Percentiles rank a stretch among this genome's conserved stretches.
phyloP scores from a whole-genome alignment of 2,888 invertebrate species.

The Diplazon laetatorius region DNA sequence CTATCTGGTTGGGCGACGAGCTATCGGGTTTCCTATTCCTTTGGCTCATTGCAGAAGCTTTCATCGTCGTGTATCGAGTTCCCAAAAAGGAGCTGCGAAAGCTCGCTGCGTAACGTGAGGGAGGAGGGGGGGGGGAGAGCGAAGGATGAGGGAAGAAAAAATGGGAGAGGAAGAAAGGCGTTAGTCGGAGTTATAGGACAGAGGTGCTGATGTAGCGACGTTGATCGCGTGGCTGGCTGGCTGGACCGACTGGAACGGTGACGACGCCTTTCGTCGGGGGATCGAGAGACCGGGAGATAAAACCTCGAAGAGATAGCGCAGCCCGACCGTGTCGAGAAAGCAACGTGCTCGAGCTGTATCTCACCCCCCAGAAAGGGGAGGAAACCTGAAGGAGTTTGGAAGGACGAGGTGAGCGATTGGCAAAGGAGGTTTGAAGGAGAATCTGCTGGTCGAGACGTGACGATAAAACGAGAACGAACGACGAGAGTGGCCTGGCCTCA shows the following conservation, averaged over 20 bases:
- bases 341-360: constrained; percentile 27
- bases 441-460: constrained; percentile 57
- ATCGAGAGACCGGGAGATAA: constrained; percentile 59
- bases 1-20: not conserved
- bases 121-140: constrained; percentile 11
- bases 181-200: constrained; percentile 13
- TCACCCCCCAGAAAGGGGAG: constrained; percentile 28
- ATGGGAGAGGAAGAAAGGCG: constrained; percentile 1
- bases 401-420: constrained; percentile 23
- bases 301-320: constrained; percentile 43
- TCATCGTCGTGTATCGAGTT: constrained; percentile 51
- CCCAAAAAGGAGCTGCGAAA: constrained; percentile 11
- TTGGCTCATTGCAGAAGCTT: constrained; percentile 38
- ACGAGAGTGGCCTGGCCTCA: constrained; percentile 30
- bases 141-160: not conserved
- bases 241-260: not conserved
- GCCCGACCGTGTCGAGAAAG: constrained; percentile 11
- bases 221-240: constrained; percentile 42
- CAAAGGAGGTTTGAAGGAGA: constrained; percentile 46
- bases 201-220: constrained; percentile 54
- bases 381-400: constrained; percentile 7
- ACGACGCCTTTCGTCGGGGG: constrained; percentile 28
- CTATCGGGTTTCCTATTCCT: not conserved
- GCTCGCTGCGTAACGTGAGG: not conserved
- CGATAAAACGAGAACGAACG: constrained; percentile 60